Conservation (phyloP, 2,113 vertebrate species). For the Ramphastos sulfuratus region DNA sequence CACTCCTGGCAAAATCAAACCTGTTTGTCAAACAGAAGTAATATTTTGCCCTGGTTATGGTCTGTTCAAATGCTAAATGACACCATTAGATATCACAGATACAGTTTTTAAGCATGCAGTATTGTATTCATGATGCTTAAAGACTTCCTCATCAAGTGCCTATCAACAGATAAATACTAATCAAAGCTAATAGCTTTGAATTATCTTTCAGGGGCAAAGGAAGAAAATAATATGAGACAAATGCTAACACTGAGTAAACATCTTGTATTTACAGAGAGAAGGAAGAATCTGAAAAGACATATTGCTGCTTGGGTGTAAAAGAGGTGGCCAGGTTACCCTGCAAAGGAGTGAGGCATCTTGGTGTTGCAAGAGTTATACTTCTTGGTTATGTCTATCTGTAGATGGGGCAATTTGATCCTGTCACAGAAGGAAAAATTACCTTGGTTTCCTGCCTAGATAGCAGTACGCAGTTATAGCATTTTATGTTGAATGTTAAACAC, state of each 20-base stretch:
- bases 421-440: background rate
- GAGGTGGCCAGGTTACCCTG: background rate
- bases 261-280: rapidly evolving
- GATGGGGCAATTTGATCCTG: background rate
- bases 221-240: background rate
- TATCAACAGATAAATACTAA: background rate
- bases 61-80: constrained; percentile 16
- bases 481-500: background rate
- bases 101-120: background rate
- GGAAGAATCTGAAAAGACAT: background rate
- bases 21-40: constrained; percentile 18
- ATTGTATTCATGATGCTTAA: background rate
- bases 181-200: background rate
- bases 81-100: background rate
- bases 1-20: constrained; percentile 3
- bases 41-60: constrained; percentile 23
- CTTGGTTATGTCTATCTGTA: background rate
- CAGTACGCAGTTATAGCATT: background rate
- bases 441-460: background rate
- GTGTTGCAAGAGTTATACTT: background rate
- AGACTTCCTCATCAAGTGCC: background rate
- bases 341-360: background rate
- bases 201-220: background rate
- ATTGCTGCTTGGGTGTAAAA: rapidly evolving
- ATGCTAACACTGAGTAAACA: background rate